Base-by-base conservation (phyloP, 1,140 invertebrate species). In the Solen grandis region DNA sequence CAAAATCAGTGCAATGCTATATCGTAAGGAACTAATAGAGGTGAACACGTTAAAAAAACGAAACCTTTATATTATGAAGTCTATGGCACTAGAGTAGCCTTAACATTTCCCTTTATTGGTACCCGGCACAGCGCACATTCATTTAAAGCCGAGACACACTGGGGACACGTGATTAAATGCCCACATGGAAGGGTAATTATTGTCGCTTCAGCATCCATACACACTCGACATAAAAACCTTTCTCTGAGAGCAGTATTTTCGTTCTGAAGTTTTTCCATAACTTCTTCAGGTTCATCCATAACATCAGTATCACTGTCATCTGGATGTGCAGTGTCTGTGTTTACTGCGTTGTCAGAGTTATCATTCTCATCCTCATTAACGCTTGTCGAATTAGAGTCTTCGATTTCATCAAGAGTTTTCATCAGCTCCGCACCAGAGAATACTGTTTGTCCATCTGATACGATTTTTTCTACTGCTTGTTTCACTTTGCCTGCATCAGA, bases 151-250 rank as follows among this genome's bases (percentile, higher is more conserved):
- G 95, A 93, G 1, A 96, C 96, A 93, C 97, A 98, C 50, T 95
- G 94, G 4, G 95, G 94, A 92, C 97, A 98, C 29, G 96, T 95
- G 38, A 97, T 77, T 41, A 98, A 93, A 93, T 98, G 97, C 1
- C 97, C 96, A 91, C 97, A 98, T 25, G 97, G 97, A 84, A 98
- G 92, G 92, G 97, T 97, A 54, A 97, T 96, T 60, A 97, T 95
- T 46, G 95, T 95, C 65, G 97, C 95, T 92, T 97, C 96, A 79
- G 94, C 93, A 91, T 97, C 96, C 94, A 97, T 95, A 88, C 97
- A 98, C 82, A 98, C 96, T 94, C 98, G 98, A 91, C 97, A 98
- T 33, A 96, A 92, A 60, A 95, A 94, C 10, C 95, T 95, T 91
- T 98, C 96, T 87, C 95, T 96, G 46, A 98, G 90, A n/a, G 50